Base-by-base conservation (phyloP, 2,888 invertebrate species). In the Meloe dianella region DNA sequence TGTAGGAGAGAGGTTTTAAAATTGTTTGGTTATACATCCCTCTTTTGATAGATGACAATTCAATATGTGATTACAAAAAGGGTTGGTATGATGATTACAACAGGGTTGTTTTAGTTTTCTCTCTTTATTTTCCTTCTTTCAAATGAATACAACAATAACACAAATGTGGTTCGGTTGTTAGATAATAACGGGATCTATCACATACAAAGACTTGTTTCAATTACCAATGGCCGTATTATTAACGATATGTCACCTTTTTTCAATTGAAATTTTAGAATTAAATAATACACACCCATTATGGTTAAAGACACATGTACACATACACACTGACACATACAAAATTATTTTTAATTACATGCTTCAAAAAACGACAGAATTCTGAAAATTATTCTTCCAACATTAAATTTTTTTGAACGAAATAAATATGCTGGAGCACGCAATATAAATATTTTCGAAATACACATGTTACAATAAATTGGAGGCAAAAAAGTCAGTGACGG, bases 61-160 rank as follows among this genome's bases (percentile, higher is more conserved):
- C 80, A 81, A 81, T 81, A 78, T 79, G 78, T 80, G 81, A 80
- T 81, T 80, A 81, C 74, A 75, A 78, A 79, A 80, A 79, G 79
- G 81, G 80, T 79, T 79, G 77, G 71, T 70, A 69, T 70, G 67
- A 70, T 79, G 78, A 80, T 79, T 80, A 79, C 78, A 74, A 77
- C 73, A 76, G 79, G 80, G 79, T 17, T n/a, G n/a, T 41, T 41
- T 41, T n/a, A 27, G 2, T 17, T 17, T 41, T 2, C 41, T 12
- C 41, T 41, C n/a, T 17, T 17, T 35, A 41, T 41, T 1, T 41
- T 41, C n/a, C 8, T 17, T 35, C 17, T 41, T 1, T 41, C 7
- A n/a, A 41, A 41, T 41, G 17, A 41, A n/a, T 17, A n/a, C 41
- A 41, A 41, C 41, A 41, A 17, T 27, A 27, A 41, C 41, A 41